Conservation (phyloP, 2,888 invertebrate genomes). For the Bhutanitis thaidina region DNA sequence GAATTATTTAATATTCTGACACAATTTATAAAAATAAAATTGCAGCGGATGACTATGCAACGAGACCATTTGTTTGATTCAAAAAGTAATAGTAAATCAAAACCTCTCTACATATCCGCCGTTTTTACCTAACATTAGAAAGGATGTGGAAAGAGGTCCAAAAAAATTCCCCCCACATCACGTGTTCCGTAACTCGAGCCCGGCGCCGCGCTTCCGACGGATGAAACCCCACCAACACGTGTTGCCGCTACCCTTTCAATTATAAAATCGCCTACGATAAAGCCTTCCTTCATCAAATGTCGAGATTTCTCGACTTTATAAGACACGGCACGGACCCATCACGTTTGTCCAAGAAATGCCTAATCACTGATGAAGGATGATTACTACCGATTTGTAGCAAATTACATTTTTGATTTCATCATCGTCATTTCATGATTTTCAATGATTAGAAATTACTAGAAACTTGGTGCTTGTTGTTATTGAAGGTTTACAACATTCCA, state of each 20-base stretch:
- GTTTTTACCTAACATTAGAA: conserved; percentile 34
- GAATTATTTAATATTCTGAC: no score
- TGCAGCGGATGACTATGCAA: neutral
- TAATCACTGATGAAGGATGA: no score
- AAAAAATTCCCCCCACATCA: conserved; percentile 56
- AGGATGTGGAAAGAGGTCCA: conserved; percentile 45
- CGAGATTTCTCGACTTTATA: conserved; percentile 9
- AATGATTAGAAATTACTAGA: no score
- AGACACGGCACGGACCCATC: no score
- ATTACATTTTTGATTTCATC: no score
- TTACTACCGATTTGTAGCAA: no score
- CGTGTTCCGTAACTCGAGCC: conserved; percentile 56
- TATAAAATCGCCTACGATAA: conserved; percentile 21
- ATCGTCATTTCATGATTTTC: no score
- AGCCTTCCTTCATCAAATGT: conserved; percentile 24
- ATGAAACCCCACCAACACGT: conserved; percentile 47
- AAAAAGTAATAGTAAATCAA: neutral
- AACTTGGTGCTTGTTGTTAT: no score
- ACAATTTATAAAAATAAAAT: no score
- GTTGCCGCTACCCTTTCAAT: conserved; percentile 28
- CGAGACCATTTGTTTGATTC: neutral
- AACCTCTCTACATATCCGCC: conserved; percentile 19
- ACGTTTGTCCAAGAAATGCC: no score
- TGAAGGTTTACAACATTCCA: no score
- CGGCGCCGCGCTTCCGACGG: conserved; percentile 59